Evolutionary conservation across 2,113 vertebrate species (phyloP).

Genomic region (Bujurquina vittata): DNA sequence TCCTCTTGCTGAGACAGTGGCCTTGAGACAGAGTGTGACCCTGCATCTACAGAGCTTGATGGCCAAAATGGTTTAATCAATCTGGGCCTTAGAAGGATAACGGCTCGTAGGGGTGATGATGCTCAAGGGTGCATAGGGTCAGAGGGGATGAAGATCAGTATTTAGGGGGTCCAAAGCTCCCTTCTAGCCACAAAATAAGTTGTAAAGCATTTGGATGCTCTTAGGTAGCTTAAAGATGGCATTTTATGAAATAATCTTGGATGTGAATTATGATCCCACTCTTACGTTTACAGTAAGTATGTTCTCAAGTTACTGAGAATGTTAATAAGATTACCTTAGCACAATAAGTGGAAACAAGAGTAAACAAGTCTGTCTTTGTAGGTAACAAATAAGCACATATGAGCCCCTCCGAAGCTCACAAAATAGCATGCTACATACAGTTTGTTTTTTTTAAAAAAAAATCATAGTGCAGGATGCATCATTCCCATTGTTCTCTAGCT

Average conservation of each 20-base stretch:
- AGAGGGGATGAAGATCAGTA: conserved; percentile 7
- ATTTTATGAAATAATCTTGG: background rate
- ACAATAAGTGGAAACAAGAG: background rate
- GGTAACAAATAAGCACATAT: no score
- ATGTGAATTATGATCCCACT: background rate
- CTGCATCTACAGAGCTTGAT: background rate
- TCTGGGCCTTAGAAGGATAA: background rate
- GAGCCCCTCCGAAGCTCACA: no score
- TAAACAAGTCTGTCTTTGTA: no score
- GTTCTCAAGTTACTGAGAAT: background rate
- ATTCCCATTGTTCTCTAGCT: background rate
- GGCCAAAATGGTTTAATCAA: conserved; percentile 22
- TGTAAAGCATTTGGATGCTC: background rate
- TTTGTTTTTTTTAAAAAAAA: background rate
- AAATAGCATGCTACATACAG: no score
- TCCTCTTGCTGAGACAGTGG: conserved; percentile 13
- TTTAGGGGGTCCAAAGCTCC: background rate
- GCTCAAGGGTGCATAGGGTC: background rate
- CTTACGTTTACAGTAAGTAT: background rate
- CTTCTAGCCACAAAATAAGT: background rate
- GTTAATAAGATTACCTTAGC: background rate
- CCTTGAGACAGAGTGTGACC: background rate
- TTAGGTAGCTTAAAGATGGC: background rate
- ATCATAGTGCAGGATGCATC: no score
- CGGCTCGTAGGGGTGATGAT: background rate